These are phyloP conservation scores for Cirrhinus molitorella DNA, from an alignment of 2,797 vertebrate genomes.

Conservation along the genomic window DNA sequence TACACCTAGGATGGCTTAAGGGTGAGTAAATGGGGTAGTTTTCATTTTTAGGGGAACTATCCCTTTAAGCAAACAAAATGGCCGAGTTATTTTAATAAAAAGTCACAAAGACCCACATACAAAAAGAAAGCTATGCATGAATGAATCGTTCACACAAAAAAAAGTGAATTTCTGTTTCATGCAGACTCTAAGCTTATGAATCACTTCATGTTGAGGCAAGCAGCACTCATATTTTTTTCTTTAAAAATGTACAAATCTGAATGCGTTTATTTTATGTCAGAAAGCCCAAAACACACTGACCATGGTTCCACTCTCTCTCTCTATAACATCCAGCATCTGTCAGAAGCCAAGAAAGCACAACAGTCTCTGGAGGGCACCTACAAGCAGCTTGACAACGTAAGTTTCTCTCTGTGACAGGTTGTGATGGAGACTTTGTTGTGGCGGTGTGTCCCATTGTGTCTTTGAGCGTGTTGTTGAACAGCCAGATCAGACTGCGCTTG, in stretches of 20 bases:
- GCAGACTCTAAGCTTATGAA: too few species aligned
- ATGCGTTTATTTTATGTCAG: constrained; percentile 52
- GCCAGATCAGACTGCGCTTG: constrained; percentile 21
- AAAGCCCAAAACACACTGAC: constrained; percentile 49
- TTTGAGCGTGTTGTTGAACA: constrained; percentile 6
- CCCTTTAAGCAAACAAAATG: too few species aligned
- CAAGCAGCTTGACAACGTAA: constrained; percentile 90
- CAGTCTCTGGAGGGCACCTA: constrained; percentile 87
- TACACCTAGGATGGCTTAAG: too few species aligned
- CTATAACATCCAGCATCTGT: constrained; percentile 79
- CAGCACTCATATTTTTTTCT: neutral
- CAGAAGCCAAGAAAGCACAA: constrained; percentile 88
- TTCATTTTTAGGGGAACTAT: too few species aligned
- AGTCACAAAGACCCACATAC: too few species aligned
- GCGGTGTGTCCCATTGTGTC: neutral
- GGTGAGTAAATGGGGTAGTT: too few species aligned
- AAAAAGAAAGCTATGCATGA: too few species aligned
- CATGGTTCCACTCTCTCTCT: constrained; percentile 57
- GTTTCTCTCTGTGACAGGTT: constrained; percentile 58
- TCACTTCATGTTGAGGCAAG: neutral
- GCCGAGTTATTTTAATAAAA: too few species aligned
- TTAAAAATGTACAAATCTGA: neutral
- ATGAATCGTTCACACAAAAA: too few species aligned
- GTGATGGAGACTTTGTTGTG: constrained; percentile 1
- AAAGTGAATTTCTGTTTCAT: too few species aligned